Base-by-base conservation (phyloP, 2,113 vertebrate genomes). In the Girardinichthys multiradiatus region DNA sequence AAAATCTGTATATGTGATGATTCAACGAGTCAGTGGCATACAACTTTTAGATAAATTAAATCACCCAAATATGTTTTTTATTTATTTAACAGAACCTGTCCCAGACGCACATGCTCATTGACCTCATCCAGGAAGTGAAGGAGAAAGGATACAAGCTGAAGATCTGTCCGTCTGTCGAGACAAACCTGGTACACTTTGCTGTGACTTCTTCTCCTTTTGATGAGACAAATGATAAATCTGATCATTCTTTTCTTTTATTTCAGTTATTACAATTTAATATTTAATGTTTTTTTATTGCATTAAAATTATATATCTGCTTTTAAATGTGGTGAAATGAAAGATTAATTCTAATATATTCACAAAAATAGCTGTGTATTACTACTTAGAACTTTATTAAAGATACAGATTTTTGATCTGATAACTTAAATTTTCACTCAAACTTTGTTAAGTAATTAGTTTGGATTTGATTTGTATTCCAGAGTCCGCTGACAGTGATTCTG, bases 101-200 rank as follows among this genome's bases (percentile, higher is more conserved):
- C 80, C 97, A 99, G 90, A 98, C 97, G 54, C 96, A 98, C 11
- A 90, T 98, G 92, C 94, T 99, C 72, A 97, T 94, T 79, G 98
- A 99, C 80, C 86, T 97, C 70, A 96, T 98, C 92, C 95, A 94
- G 81, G 97, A 97, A 85, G 94, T 97, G 76, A 98, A 97, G 93
- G 97, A 98, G 86, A 98, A 97, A 82, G 96, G 95, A 21, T 95
- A 96, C 90, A 97, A 97, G 81, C 81, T 98, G 85, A 97, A 95
- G 94, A 97, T 99, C 90, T 93, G 92, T 89, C 95, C 95, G 27
- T 82, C 87, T 70, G 79, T 91, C 26, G 96, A 97, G 54, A 87
- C 93, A 37, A 95, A 95, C 17, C 69, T 98, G 96, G 97, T 98
- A 93, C 82, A 90, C 37, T 68, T 35, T 60, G 28, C 58, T 31